These are phyloP conservation scores for Gobio occitaniae DNA, from an alignment of 2,797 vertebrate genomes.

Conservation along the genomic window DNA sequence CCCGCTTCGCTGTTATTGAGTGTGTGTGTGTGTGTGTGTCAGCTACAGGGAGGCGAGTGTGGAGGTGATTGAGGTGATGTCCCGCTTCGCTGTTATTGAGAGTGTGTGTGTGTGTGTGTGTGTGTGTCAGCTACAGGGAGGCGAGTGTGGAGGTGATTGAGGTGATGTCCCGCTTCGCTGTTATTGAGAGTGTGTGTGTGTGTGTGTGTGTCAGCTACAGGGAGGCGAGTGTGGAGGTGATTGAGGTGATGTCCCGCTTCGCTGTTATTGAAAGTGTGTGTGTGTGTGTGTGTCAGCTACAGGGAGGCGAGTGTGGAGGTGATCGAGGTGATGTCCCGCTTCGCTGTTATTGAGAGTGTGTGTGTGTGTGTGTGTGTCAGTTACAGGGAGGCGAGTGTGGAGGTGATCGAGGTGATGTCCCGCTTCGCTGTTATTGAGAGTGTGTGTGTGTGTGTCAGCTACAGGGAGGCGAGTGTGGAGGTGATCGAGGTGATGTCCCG, in stretches of 20 bases:
- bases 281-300: constrained; percentile 78
- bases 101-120: constrained; percentile 56
- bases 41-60: constrained; percentile 95
- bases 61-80: constrained; percentile 94
- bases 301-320: constrained; percentile 94
- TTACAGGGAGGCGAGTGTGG: constrained; percentile 93
- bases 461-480: no score
- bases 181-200: constrained; percentile 81
- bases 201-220: constrained; percentile 95
- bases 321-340: constrained; percentile 93
- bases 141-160: constrained; percentile 93
- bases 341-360: constrained; percentile 87
- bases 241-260: constrained; percentile 93
- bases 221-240: constrained; percentile 93
- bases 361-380: constrained; percentile 66
- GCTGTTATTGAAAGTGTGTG: constrained; percentile 85
- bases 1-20: constrained; percentile 92
- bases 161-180: constrained; percentile 92
- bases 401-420: constrained; percentile 95
- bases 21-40: neutral
- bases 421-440: constrained; percentile 90
- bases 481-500: no score
- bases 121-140: constrained; percentile 86
- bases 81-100: constrained; percentile 92
- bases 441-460: no score